phyloP scores from a whole-genome alignment of 2,888 invertebrate species.

The Sinotaia quadrata region DNA sequence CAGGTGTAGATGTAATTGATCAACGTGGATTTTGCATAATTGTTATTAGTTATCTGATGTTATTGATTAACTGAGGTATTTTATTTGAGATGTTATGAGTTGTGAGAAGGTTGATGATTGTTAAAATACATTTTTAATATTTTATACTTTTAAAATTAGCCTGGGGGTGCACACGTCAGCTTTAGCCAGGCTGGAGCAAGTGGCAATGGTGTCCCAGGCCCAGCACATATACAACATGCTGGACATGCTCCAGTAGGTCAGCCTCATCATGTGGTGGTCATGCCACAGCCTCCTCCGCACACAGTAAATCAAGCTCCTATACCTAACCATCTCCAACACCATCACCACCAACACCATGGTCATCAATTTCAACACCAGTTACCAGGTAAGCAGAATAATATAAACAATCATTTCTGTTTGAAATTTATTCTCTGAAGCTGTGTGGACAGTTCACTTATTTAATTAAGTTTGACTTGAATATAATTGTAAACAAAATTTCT shows the following conservation, averaged over 20 bases:
- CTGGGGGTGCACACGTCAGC: background rate
- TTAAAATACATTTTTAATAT: background rate
- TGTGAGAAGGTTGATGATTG: no score
- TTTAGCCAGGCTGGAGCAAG: constrained; percentile 8
- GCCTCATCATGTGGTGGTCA: constrained; percentile 34
- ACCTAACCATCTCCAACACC: constrained; percentile 8
- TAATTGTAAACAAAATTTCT: no score
- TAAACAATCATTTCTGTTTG: no score
- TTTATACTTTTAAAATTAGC: background rate
- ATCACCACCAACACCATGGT: constrained; percentile 16
- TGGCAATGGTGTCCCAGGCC: background rate
- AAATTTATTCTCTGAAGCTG: no score
- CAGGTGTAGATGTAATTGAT: no score
- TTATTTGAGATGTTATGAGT: no score
- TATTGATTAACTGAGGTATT: no score
- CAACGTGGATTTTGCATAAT: no score
- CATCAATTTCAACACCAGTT: constrained; percentile 13
- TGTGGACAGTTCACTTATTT: no score
- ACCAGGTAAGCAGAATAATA: constrained; percentile 12
- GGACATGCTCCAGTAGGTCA: constrained; percentile 24
- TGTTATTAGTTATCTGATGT: no score
- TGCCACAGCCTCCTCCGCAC: constrained; percentile 35
- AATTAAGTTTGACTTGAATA: no score
- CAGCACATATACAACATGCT: constrained; percentile 25
- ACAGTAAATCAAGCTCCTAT: constrained; percentile 18